Base-by-base conservation (phyloP, 2,113 vertebrate genomes). In the Aleadryas rufinucha region DNA sequence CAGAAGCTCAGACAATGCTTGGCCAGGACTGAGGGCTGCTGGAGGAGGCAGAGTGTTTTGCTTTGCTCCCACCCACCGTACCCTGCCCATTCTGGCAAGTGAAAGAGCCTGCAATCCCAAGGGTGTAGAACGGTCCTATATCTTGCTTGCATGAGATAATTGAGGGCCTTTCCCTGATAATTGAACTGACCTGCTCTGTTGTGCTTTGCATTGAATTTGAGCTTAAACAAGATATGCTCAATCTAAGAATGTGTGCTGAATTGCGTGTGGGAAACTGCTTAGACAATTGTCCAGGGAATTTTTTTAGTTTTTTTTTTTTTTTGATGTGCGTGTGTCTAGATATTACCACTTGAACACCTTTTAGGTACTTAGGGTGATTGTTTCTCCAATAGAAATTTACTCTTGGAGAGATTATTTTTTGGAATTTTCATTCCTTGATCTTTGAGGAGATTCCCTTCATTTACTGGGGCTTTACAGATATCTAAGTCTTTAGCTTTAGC, bases 121-220 rank as follows among this genome's bases (percentile, higher is more conserved):
- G 21, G 7, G 9, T 16, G 18, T n/a, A 19, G 35, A 23, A 7
- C 0, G 0, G 23, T 52, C 42, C 21, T 57, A 0, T 24, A 13
- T 56, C 47, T 37, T 64, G 11, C 35, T 91, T 93, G 26, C 23
- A 41, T 44, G 41, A 74, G 33, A 26, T 52, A 49, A 50, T 53
- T 26, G n/a, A 83, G 80, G 33, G 23, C 6, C 10, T 78, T 81
- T 75, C 17, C 37, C 26, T 39, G 10, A 75, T 75, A 78, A 61
- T n/a, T 24, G 23, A 54, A 31, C 37, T 37, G 31, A 45, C 7
- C 11, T 79, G 13, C 37, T 68, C 7, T 89, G 47, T 17, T 93
- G 41, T 56, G 41, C 19, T 93, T 72, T 80, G 45, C 35, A 24
- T 4, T 52, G 49, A 76, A 71, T 2, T 31, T 35, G 30, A 54